Evolutionary conservation across 2,113 vertebrate genomes (phyloP), one percentile per base, ranked within the genome.

Genomic region (Campylomormyrus tamandua): DNA sequence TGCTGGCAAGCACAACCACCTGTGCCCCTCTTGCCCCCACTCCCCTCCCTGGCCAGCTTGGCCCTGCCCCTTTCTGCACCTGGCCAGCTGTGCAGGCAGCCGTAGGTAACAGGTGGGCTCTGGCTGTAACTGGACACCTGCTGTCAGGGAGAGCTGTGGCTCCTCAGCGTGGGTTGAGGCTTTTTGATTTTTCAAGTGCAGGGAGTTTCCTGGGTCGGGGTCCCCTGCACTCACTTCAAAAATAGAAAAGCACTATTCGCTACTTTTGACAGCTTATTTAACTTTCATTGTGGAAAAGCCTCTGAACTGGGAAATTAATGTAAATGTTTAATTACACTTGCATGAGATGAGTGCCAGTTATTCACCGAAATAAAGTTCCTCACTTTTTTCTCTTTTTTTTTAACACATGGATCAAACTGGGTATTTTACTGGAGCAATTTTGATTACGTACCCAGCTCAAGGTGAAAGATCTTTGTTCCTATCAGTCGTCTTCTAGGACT

Each of bases 61-160:
- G 31, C 52, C 53, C 88, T 10, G 48, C 84, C 87, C 85, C 84
- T 19, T 19, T 52, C 24, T 74, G 35, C 90, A 90, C 91, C 90
- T 91, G 91, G 84, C 90, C 89, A 90, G 90, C 89, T 92, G 92
- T 87, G 90, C 62, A 24, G 86, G 89, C 42, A 58, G 50, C 52
- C 31, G 27, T 39, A 58, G 89, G 86, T 83, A 83, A 90, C 92
- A 93, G 92, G 92, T 92, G 91, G 90, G 89, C 74, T 46, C 21
- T n/a, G 77, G 53, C 87, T 89, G 92, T 53, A 91, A 91, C 27
- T 46, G 19, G 90, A 92, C 89, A 90, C 90, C 91, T 88, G 87
- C 87, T 49, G 19, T 24, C 3, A 85, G 13, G 7, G 27, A 50
- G 24, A n/a, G 46, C 89, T 45, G 53, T 31, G 46, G 53, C 52